These are phyloP conservation scores for Phalanger gymnotis DNA, from an alignment of 2,797 vertebrate genomes.

Conservation along the genomic window DNA sequence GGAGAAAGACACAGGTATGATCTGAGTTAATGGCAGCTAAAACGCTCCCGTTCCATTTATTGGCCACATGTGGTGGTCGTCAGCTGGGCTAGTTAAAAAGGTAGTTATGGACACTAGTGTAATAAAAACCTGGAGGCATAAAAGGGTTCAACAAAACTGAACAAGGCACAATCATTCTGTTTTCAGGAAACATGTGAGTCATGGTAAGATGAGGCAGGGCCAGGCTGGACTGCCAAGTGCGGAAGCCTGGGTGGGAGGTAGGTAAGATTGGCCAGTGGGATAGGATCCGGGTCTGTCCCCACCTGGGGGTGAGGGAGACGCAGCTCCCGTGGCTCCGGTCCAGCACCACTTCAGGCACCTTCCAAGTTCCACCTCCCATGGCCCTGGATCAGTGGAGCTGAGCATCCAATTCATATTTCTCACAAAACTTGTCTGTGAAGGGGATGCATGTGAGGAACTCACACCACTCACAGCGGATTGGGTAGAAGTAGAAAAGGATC, in stretches of 20 bases:
- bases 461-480: slow-evolving; percentile 97
- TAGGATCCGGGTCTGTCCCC: slow-evolving; percentile 80
- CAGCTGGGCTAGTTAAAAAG: slow-evolving; percentile 88
- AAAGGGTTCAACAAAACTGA: slow-evolving; percentile 90
- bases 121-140: slow-evolving; percentile 93
- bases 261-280: slow-evolving; percentile 78
- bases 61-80: slow-evolving; percentile 95
- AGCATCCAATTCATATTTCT: slow-evolving; percentile 98
- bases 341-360: not conserved
- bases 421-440: slow-evolving; percentile 99
- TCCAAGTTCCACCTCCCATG: not conserved
- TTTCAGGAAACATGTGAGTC: slow-evolving; percentile 71
- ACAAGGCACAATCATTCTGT: slow-evolving; percentile 91
- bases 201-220: slow-evolving; percentile 83
- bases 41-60: slow-evolving; percentile 94
- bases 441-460: slow-evolving; percentile 99
- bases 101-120: slow-evolving; percentile 89
- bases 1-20: not conserved
- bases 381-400: slow-evolving; percentile 93
- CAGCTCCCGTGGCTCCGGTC: not conserved
- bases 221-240: slow-evolving; percentile 82
- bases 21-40: slow-evolving; percentile 91
- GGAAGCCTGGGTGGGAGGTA: slow-evolving; percentile 80
- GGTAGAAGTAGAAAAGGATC: slow-evolving; percentile 96
- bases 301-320: slow-evolving; percentile 67